phyloP scores from a whole-genome alignment of 2,113 vertebrate species.

The Peucedramus taeniatus region DNA sequence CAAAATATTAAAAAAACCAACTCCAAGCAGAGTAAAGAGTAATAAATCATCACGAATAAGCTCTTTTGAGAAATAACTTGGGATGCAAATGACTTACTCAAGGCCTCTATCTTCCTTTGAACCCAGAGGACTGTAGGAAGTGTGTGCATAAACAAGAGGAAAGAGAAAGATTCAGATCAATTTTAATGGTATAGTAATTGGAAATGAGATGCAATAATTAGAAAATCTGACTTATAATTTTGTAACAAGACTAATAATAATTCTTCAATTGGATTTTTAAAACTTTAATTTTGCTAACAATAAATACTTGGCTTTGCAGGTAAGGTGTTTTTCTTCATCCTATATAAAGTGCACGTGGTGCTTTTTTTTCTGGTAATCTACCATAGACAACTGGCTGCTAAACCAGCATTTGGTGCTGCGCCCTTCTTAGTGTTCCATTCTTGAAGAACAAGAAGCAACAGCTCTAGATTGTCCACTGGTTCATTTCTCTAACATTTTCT shows the following conservation, averaged over 20 bases:
- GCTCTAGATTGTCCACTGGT: not conserved
- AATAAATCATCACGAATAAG: not conserved
- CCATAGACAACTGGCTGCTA: not conserved
- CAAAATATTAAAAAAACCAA: not conserved
- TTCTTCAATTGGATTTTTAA: not conserved
- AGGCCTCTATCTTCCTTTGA: not conserved
- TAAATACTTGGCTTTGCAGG: not conserved
- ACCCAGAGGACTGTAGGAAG: not conserved
- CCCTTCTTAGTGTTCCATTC: not conserved
- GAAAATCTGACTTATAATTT: not conserved
- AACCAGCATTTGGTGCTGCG: not conserved
- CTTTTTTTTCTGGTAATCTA: not conserved
- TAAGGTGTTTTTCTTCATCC: not conserved
- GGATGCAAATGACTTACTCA: rapidly evolving
- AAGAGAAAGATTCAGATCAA: not conserved
- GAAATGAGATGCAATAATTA: not conserved
- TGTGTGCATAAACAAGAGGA: not conserved
- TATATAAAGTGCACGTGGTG: not conserved
- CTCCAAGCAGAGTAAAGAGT: not conserved
- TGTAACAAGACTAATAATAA: not conserved
- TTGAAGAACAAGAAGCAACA: not conserved
- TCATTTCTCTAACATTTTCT: not conserved
- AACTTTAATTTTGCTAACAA: not conserved
- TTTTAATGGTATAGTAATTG: not conserved
- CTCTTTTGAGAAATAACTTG: not conserved